A percentile compares a stretch with the other conserved stretches of the same genome.
Conservation (phyloP, 2,797 vertebrate genomes). For the Xenentodon cancila region DNA sequence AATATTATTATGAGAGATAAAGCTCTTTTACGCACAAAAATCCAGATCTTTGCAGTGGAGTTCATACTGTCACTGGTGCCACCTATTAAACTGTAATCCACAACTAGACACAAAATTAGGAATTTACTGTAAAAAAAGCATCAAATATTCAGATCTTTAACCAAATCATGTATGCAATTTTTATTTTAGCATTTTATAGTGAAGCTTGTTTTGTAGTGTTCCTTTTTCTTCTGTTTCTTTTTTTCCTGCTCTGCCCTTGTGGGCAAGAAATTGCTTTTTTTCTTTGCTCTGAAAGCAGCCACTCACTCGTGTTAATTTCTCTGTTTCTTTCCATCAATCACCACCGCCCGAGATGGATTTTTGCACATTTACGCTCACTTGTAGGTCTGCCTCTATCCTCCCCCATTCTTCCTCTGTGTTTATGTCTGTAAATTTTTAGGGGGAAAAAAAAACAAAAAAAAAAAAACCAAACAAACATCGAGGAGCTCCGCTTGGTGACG, state of each 20-base stretch:
- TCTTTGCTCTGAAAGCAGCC: conserved; percentile 56
- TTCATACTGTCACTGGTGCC: conserved; percentile 2
- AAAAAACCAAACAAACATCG: conserved; percentile 49
- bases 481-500: conserved; percentile 71
- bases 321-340: conserved; percentile 57
- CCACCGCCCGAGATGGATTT: conserved; percentile 32
- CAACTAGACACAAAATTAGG: conserved; percentile 6
- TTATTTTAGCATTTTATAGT: conserved; percentile 25
- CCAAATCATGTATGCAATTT: conserved; percentile 16
- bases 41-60: conserved; percentile 16
- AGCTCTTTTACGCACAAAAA: conserved; percentile 25
- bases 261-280: conserved; percentile 52
- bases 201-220: conserved; percentile 25
- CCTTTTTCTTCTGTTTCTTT: conserved; percentile 9
- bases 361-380: conserved; percentile 56
- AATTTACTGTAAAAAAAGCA: conserved; percentile 12
- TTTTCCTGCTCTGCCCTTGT: conserved; percentile 6
- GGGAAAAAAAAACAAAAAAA: too few relatives aligned
- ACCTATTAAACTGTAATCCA: neutral
- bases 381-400: conserved; percentile 55
- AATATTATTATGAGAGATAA: conserved; percentile 25
- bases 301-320: conserved; percentile 64
- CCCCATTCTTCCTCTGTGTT: conserved; percentile 64
- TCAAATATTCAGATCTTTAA: conserved; percentile 13
- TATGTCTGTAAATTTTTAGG: conserved; percentile 58